Evolutionary conservation across 2,888 invertebrate species (phyloP), one percentile per base, ranked within the genome.

Genomic region (Marronus borbonicus): DNA sequence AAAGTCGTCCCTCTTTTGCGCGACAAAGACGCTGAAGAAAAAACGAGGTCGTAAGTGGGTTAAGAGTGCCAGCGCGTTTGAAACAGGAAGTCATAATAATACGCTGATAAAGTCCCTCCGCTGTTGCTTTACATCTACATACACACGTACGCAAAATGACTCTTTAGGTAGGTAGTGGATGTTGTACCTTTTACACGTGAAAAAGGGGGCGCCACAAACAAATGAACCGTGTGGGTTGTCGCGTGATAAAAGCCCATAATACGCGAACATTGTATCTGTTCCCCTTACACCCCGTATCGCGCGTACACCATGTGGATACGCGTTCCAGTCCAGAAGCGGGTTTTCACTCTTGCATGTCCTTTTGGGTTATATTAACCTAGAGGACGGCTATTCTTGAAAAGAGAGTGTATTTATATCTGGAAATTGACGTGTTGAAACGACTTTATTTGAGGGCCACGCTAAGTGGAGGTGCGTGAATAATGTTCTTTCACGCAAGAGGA

Each of bases 11-110:
- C 17, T 8, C 14, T 55, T 17, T 44, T 44, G 44, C 44, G 44
- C 44, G 44, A 44, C 8, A 44, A 44, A 12, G 44, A 12, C 8
- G 12, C 44, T 0, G n/a, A 70, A 24, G 28, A 72, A 60, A 60
- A 60, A 72, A 58, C 39, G 12, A 39, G 12, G 39, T 44, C 65
- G 65, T 69, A 77, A 76, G 58, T 70, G 60, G 77, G 77, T 77
- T 77, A 77, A 77, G 68, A 77, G 77, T 44, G 60, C 39, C 64
- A 50, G 28, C n/a, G 76, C 77, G 68, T 77, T 69, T 28, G n/a
- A 69, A 77, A 69, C 77, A 77, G 77, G 77, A 77, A 58, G 69
- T 68, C 60, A 77, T 77, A 77, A 77, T 77, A 77, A 77, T 77
- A 77, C n/a, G 69, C 39, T 69, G 69, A 69, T 69, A 69, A 77